These are phyloP conservation scores for Drosophila sproati DNA, from an alignment of 1,140 invertebrate species.

Conservation along the genomic window DNA sequence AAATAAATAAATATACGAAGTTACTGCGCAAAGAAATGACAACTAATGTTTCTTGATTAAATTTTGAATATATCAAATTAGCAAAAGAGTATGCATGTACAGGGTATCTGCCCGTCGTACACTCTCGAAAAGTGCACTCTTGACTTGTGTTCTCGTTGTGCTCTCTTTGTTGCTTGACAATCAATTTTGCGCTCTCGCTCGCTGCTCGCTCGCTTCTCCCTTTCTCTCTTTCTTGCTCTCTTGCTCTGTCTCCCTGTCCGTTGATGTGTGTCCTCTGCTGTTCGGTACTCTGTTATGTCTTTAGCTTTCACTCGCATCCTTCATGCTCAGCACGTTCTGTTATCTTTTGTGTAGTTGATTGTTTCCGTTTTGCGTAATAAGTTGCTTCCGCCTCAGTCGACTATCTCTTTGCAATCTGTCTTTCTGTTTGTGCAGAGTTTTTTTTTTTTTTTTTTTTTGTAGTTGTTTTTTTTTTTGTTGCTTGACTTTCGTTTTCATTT, in stretches of 20 bases:
- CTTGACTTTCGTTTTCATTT: conserved; percentile 63
- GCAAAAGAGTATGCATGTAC: neutral
- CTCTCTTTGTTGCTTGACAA: conserved; percentile 27
- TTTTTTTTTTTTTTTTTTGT: conserved; percentile 28
- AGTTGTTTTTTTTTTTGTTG: conserved; percentile 18
- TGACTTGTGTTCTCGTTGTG: neutral
- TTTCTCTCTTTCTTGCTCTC: conserved; percentile 24
- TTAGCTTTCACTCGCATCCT: conserved; percentile 30
- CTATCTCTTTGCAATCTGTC: conserved; percentile 33
- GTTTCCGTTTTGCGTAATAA: conserved; percentile 65
- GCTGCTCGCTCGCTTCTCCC: neutral
- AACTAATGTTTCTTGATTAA: too few species aligned
- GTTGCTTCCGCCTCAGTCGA: conserved; percentile 37
- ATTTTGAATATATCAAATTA: too few species aligned
- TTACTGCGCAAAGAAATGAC: too few species aligned
- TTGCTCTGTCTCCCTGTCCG: neutral
- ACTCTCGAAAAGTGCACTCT: too few species aligned
- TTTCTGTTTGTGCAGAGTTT: conserved; percentile 49
- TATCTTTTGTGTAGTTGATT: conserved; percentile 71
- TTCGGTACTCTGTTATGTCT: conserved; percentile 24
- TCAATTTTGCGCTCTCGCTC: conserved; percentile 41
- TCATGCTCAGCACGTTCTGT: conserved; percentile 61
- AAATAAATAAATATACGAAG: neutral
- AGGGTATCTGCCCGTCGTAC: neutral
- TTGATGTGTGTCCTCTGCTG: neutral